phyloP scores from a whole-genome alignment of 2,113 vertebrate genomes.

The Stomatorhinus ivindoensis region DNA sequence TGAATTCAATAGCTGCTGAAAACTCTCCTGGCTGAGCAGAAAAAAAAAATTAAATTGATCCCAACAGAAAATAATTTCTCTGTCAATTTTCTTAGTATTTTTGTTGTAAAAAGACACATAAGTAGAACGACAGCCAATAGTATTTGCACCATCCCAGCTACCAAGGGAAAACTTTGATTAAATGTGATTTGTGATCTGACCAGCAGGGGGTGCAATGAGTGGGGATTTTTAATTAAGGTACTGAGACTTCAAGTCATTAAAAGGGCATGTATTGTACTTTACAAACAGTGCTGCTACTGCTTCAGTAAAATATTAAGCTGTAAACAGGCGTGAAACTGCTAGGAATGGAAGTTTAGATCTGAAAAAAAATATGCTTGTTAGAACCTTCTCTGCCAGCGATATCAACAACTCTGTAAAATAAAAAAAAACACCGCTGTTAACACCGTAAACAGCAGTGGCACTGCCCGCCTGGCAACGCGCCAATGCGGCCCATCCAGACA shows the following conservation, averaged over 20 bases:
- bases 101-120: neutral
- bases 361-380: neutral
- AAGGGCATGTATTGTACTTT: neutral
- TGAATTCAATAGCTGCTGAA: neutral
- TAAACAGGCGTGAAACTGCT: neutral
- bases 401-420: neutral
- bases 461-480: neutral
- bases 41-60: neutral
- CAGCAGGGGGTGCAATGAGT: neutral
- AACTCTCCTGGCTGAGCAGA: neutral
- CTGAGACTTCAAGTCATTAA: neutral
- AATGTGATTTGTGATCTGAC: neutral
- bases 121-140: neutral
- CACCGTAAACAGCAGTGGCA: neutral
- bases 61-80: neutral
- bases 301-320: neutral
- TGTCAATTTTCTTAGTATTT: neutral
- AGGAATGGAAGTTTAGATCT: neutral
- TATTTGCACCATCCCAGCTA: neutral
- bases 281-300: neutral
- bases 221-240: neutral
- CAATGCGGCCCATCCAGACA: constrained; percentile 41
- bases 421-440: neutral
- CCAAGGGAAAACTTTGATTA: neutral
- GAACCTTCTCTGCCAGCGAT: neutral